A percentile compares a stretch with the other conserved stretches of the same genome.
Evolutionary conservation across 2,888 invertebrate species (phyloP).

Genomic region (Habroteleia sp.): DNA sequence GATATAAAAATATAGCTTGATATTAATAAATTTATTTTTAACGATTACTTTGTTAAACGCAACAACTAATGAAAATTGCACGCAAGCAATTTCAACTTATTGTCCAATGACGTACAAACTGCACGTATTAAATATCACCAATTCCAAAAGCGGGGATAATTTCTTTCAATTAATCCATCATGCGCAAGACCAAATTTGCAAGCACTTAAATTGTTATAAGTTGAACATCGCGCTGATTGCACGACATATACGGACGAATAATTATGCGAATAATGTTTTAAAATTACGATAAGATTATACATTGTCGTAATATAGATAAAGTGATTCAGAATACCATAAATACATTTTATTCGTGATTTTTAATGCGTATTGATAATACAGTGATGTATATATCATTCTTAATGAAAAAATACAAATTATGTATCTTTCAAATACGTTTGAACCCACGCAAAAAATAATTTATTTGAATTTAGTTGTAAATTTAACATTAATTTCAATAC

Average conservation of each 20-base stretch:
- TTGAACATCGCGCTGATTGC: slow-evolving; percentile 2
- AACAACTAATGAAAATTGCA: too few relatives aligned
- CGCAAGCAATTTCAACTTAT: neutral
- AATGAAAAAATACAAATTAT: too few relatives aligned
- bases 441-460: too few relatives aligned
- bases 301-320: slow-evolving; percentile 29
- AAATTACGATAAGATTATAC: slow-evolving; percentile 35
- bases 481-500: too few relatives aligned
- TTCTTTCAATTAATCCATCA: slow-evolving; percentile 35
- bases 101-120: slow-evolving; percentile 8
- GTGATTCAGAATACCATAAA: slow-evolving; percentile 30
- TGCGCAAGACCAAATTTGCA: slow-evolving; percentile 12
- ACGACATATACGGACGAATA: slow-evolving; percentile 35
- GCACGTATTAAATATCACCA: slow-evolving; percentile 16
- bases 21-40: too few relatives aligned
- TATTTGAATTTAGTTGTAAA: too few relatives aligned
- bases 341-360: too few relatives aligned
- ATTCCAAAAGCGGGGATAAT: slow-evolving; percentile 29
- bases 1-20: too few relatives aligned
- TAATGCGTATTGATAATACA: too few relatives aligned
- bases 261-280: slow-evolving; percentile 25
- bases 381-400: too few relatives aligned
- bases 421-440: too few relatives aligned
- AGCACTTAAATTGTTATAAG: slow-evolving; percentile 26
- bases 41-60: too few relatives aligned